A percentile compares a stretch with the other conserved stretches of the same genome.
These are phyloP conservation scores for Leptopilina clavipes DNA, from an alignment of 1,140 invertebrate genomes.

Conservation along the genomic window DNA sequence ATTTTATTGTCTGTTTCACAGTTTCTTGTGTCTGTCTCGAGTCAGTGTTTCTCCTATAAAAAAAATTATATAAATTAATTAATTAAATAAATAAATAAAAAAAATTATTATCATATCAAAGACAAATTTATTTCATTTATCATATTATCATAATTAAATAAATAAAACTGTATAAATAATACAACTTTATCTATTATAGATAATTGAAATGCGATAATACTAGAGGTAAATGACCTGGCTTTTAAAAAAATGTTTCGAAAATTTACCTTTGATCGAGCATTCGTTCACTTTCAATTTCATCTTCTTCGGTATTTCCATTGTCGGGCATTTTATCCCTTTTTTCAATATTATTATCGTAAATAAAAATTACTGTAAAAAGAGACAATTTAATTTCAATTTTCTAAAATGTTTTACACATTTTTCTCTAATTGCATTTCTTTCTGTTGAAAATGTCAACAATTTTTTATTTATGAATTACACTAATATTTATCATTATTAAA, in stretches of 20 bases:
- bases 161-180: too few relatives aligned
- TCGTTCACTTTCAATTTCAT: slow-evolving; percentile 15
- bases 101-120: too few relatives aligned
- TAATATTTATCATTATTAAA: too few relatives aligned
- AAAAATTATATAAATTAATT: not conserved
- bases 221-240: too few relatives aligned
- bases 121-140: too few relatives aligned
- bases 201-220: too few relatives aligned
- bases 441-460: too few relatives aligned
- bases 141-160: too few relatives aligned
- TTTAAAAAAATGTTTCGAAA: not conserved
- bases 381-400: not conserved
- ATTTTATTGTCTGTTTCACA: slow-evolving; percentile 40
- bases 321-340: slow-evolving; percentile 1
- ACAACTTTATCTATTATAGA: too few relatives aligned
- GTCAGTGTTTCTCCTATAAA: not conserved
- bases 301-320: slow-evolving; percentile 25
- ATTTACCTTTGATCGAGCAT: not conserved
- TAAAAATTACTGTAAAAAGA: not conserved
- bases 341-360: not conserved
- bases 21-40: not conserved
- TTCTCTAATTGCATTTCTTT: too few relatives aligned
- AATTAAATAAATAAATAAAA: not conserved
- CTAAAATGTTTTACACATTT: too few relatives aligned
- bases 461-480: too few relatives aligned